Base-by-base conservation (phyloP, 2,113 vertebrate genomes). In the Haplochromis burtoni region DNA sequence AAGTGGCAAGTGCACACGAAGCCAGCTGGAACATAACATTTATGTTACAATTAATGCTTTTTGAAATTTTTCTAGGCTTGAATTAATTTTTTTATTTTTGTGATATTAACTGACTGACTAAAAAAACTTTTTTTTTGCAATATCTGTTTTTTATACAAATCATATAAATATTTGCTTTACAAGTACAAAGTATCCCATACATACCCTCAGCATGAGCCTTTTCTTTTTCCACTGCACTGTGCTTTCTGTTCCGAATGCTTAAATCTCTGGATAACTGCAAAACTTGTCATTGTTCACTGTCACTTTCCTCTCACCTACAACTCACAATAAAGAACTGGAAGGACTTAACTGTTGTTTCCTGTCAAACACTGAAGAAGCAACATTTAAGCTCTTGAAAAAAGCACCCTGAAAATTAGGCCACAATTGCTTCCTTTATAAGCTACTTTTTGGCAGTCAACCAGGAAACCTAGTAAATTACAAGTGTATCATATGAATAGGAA, bases 1-100 rank as follows among this genome's bases (percentile, higher is more conserved):
- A 84, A 78, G 29, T 33, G 29, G 59, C 59, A 21, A 71, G 83
- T 66, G 13, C 42, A 86, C 80, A 26, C 4, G 13, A 31, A 80
- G 7, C 4, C 49, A 78, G 26, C 54, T 19, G 33, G 7, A 78
- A 31, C 45, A 53, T 21, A 51, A 16, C 53, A 29, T 47, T 59
- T 82, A 59, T 5, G 21, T 82, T 59, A 73, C 26, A 26, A 86
- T 55, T 47, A 63, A 24, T 29, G 21, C 14, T 26, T 45, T 73
- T 24, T 71, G 6, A 13, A 66, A 4, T 0, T 38, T 38, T 38
- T 38, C 61, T 66, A 2, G 61, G 33, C 10, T 38, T 66, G 33
- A 66, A 38, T 57, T 2, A 3, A 2, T 33, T 66, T 38, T 8
- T 71, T 21, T 21, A 24, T 14, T 24, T 10, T 26, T 45, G 68